These are phyloP conservation scores for Aphyosemion australe DNA, from an alignment of 2,113 vertebrate genomes.

Conservation along the genomic window DNA sequence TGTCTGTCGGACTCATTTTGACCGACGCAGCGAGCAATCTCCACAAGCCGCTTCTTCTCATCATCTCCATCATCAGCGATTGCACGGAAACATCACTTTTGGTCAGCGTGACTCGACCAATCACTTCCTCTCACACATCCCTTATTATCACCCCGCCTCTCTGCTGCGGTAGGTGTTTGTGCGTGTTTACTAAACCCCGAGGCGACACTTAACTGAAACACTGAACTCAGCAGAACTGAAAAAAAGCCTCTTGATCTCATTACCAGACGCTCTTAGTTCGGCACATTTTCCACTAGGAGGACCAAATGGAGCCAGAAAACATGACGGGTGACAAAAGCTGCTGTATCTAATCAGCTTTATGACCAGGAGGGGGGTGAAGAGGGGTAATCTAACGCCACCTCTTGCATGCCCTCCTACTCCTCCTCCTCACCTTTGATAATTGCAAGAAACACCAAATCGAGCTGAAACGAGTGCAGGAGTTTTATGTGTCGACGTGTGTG, in stretches of 20 bases:
- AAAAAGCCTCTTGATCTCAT: constrained; percentile 64
- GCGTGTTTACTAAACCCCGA: constrained; percentile 22
- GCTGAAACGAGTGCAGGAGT: constrained; percentile 40
- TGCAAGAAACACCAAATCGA: constrained; percentile 40
- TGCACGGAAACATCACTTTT: background rate
- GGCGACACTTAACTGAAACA: constrained; percentile 52
- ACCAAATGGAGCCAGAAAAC: constrained; percentile 64
- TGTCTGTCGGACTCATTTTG: constrained; percentile 14
- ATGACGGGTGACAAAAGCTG: constrained; percentile 61
- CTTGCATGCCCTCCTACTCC: background rate
- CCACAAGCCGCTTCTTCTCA: background rate
- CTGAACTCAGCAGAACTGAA: constrained; percentile 60
- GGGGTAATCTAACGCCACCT: constrained; percentile 19
- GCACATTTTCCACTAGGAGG: constrained; percentile 68
- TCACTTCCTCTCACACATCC: constrained; percentile 5
- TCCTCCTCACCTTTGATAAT: constrained; percentile 38
- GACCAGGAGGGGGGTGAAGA: constrained; percentile 14
- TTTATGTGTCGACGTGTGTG: constrained; percentile 24
- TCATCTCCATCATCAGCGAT: background rate
- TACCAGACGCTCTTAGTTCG: constrained; percentile 60
- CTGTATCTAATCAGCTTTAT: constrained; percentile 70
- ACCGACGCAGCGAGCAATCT: background rate
- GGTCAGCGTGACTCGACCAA: background rate
- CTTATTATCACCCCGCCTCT: constrained; percentile 18
- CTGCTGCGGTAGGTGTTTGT: constrained; percentile 28